phyloP scores from a whole-genome alignment of 2,113 vertebrate species.

The Cepphus grylle region DNA sequence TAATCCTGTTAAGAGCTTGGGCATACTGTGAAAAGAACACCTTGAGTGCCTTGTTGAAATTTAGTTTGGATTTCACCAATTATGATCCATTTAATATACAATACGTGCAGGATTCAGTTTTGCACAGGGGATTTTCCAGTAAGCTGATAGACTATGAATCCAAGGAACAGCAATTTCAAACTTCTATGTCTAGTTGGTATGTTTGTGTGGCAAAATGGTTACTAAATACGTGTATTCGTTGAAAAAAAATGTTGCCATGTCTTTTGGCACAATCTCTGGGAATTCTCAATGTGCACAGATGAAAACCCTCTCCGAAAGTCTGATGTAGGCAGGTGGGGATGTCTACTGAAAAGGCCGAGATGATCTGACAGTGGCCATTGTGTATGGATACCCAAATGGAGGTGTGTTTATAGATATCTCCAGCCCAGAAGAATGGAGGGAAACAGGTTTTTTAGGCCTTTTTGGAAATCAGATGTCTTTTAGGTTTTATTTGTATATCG shows the following conservation, averaged over 20 bases:
- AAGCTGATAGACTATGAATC: not conserved
- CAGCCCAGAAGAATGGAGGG: not conserved
- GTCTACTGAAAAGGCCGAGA: not conserved
- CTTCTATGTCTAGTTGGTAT: not conserved
- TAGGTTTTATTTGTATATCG: not conserved
- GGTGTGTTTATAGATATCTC: not conserved
- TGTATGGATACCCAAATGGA: not conserved
- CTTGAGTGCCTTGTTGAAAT: not conserved
- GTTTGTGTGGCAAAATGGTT: not conserved
- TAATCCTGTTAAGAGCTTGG: slow-evolving; percentile 20
- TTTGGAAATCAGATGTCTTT: not conserved
- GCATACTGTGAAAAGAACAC: not conserved
- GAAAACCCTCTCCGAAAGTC: not conserved
- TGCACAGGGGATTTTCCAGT: not conserved
- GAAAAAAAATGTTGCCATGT: not conserved
- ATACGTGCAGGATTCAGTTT: not conserved
- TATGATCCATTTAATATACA: not conserved
- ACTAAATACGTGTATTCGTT: not conserved
- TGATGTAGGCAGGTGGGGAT: not conserved
- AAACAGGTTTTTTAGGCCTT: not conserved
- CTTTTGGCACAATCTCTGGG: not conserved
- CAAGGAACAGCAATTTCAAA: not conserved
- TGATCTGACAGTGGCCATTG: not conserved
- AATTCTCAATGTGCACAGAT: not conserved
- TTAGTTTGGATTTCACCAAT: not conserved